These are phyloP conservation scores for Rhodophaea formosa DNA, from an alignment of 2,888 invertebrate genomes.

Conservation along the genomic window DNA sequence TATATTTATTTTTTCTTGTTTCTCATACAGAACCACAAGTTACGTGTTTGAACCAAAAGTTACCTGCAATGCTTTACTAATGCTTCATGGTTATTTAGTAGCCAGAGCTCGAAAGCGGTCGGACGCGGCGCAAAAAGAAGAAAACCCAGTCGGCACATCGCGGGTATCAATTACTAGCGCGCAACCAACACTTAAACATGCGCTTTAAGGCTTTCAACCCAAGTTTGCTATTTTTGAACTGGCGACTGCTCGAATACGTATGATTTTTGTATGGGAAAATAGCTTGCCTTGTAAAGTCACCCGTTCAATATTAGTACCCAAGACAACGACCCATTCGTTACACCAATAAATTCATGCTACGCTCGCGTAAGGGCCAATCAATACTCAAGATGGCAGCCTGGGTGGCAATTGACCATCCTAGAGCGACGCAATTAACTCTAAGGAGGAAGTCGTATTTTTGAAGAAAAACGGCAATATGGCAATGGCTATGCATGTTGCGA, in stretches of 20 bases:
- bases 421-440: not conserved
- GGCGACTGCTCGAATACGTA: no score
- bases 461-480: no score
- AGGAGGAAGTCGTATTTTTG: no score
- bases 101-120: conserved; percentile 1
- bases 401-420: not conserved
- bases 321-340: no score
- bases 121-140: not conserved
- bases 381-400: not conserved
- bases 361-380: not conserved
- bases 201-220: not conserved
- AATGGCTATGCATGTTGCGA: no score
- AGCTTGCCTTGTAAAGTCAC: no score
- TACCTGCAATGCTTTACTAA: not conserved
- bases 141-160: not conserved
- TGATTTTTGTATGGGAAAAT: no score
- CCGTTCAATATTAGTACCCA: no score
- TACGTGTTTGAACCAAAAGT: not conserved
- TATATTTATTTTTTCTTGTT: not conserved
- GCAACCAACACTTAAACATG: not conserved
- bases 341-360: not conserved
- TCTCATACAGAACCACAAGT: not conserved
- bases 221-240: no score
- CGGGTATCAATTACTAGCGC: conserved; percentile 8
- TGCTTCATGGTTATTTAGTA: conserved; percentile 17